Base-by-base conservation (phyloP, 2,113 vertebrate species). In the Isichthys henryi region DNA sequence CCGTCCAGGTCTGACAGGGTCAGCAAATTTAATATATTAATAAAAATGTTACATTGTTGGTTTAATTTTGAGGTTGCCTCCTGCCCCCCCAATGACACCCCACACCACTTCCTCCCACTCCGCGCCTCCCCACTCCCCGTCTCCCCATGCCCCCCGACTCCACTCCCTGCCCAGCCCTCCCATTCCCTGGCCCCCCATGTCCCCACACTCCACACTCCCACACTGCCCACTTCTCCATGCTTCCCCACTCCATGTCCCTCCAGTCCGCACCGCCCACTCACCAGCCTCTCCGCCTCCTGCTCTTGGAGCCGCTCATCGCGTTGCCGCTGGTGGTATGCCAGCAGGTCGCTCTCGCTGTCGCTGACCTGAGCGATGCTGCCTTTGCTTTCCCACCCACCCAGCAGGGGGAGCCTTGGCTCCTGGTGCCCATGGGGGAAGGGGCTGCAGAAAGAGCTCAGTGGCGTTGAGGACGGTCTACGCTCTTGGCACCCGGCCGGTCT, bases 221-320 rank as follows among this genome's bases (percentile, higher is more conserved):
- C 31, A 3, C 31, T 19, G 3, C 27, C 27, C 11, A 4, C 35
- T 35, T 43, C 74, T 5, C 15, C 74, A 43, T 6, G 90, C 96
- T 97, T 93, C 99, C 97, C 98, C 98, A 98, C 94, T 99, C 98
- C 94, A 5, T 99, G 98, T 92, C 99, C 98, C 0, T 97, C 96
- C 88, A 98, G 27, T 3, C 74, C 31, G 1, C 43, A 1, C 46
- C 46, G 11, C 98, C 5, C 53, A 21, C 53, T 97, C 93, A 99
- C 98, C 97, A 98, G 95, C 90, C 96, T 97, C 93, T 99, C 97
- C 97, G 98, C 99, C 94, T 99, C 98, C 94, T 99, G 98, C 92
- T 99, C 98, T 0, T 97, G 96, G 89, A 99, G 95, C 39, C 98
- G 95, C 94, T 99, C 98, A 84, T 98, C 97, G 80, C 96, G 96